phyloP scores from a whole-genome alignment of 2,113 vertebrate species.

The Dermatemys mawii region DNA sequence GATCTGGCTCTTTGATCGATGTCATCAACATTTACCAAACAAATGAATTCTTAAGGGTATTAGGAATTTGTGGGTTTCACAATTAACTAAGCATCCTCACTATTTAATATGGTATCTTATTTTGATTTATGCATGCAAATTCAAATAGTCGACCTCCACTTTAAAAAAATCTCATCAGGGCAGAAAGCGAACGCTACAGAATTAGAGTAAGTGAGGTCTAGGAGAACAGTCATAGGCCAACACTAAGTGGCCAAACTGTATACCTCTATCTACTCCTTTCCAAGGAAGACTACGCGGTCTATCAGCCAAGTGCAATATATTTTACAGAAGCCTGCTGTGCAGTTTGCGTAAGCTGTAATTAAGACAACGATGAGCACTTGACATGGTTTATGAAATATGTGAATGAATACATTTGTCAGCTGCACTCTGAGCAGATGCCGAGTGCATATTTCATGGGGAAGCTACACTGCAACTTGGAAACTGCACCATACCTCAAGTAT shows the following conservation, averaged over 20 bases:
- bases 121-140: too few relatives aligned
- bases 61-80: too few relatives aligned
- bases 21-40: neutral
- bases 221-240: neutral
- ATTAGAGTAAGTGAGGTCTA: neutral
- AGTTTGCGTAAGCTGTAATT: constrained; percentile 9
- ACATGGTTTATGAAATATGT: constrained; percentile 7
- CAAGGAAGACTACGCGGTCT: neutral
- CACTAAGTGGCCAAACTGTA: neutral
- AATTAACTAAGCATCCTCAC: too few relatives aligned
- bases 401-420: constrained; percentile 7
- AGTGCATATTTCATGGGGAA: neutral
- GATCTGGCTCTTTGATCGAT: neutral
- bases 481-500: neutral
- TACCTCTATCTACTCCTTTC: neutral
- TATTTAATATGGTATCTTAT: too few relatives aligned
- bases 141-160: neutral
- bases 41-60: neutral
- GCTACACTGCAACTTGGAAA: neutral
- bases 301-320: neutral
- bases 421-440: neutral
- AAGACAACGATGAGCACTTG: neutral
- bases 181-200: neutral
- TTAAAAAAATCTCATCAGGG: neutral
- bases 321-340: constrained; percentile 1